These are phyloP conservation scores for Drosophila barbarae DNA, from an alignment of 2,888 invertebrate genomes.

Conservation along the genomic window DNA sequence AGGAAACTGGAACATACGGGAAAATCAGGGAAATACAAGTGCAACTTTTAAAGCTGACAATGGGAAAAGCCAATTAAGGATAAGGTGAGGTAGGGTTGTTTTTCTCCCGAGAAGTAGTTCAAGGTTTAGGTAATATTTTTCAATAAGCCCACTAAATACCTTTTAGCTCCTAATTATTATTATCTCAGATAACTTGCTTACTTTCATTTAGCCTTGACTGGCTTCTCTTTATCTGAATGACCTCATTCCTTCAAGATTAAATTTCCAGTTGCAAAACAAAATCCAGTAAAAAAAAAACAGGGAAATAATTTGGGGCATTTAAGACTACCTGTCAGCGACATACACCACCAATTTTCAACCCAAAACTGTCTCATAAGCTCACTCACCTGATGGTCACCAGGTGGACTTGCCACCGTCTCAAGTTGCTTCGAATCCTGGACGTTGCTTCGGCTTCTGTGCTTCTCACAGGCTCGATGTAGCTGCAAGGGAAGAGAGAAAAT, in stretches of 20 bases:
- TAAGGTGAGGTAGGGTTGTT: not conserved
- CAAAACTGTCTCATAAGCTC: not conserved
- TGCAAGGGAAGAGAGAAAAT: slow-evolving; percentile 11
- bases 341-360: not conserved
- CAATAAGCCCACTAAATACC: not conserved
- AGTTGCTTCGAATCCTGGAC: not conserved
- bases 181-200: not conserved
- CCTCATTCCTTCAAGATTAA: not conserved
- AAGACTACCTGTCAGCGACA: slow-evolving; percentile 14
- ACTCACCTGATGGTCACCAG: slow-evolving; percentile 28
- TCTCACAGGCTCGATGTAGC: slow-evolving; percentile 15
- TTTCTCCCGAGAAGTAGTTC: not conserved
- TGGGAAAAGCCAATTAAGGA: slow-evolving; percentile 6
- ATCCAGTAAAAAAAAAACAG: not conserved
- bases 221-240: not conserved
- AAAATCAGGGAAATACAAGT: not conserved
- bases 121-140: not conserved
- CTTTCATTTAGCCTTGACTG: not conserved
- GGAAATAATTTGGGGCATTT: slow-evolving; percentile 1
- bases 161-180: not conserved
- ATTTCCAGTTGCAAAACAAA: not conserved
- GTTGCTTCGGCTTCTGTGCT: not conserved
- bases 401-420: slow-evolving; percentile 21
- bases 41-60: slow-evolving; percentile 5
- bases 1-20: slow-evolving; percentile 5